A percentile compares a stretch with the other conserved stretches of the same genome.
Conservation (phyloP, 2,888 invertebrate genomes). For the Ernsta delagoae region DNA sequence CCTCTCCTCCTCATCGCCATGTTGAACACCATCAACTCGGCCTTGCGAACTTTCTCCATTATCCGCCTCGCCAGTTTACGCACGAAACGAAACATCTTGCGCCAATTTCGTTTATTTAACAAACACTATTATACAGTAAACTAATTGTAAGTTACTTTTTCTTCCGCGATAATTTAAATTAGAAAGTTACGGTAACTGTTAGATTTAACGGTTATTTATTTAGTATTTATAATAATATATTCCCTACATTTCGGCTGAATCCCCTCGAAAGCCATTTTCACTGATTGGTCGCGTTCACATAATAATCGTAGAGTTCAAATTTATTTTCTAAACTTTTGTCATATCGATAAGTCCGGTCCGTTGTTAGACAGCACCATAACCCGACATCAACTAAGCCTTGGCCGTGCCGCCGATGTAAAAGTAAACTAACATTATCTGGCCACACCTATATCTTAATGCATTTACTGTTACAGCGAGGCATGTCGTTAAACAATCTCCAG, state of each 20-base stretch:
- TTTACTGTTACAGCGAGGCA: constrained; percentile 41
- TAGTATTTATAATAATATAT: too few relatives aligned
- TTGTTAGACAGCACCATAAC: constrained; percentile 14
- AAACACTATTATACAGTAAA: too few relatives aligned
- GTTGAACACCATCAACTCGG: constrained; percentile 64
- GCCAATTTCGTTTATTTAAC: neutral
- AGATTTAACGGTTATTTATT: neutral
- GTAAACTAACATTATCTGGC: constrained; percentile 50
- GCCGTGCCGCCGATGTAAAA: constrained; percentile 39
- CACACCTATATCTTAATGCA: constrained; percentile 54
- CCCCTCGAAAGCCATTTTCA: constrained; percentile 9
- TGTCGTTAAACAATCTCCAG: constrained; percentile 51
- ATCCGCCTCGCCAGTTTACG: constrained; percentile 59
- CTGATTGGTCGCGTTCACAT: neutral
- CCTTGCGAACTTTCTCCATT: constrained; percentile 60
- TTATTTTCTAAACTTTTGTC: constrained; percentile 17
- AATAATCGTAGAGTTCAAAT: neutral
- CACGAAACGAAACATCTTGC: constrained; percentile 62
- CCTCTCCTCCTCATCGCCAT: constrained; percentile 59
- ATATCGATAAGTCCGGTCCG: neutral
- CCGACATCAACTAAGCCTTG: constrained; percentile 35
- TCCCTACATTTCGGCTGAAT: constrained; percentile 11
- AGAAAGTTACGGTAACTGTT: neutral
- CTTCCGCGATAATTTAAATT: too few relatives aligned
- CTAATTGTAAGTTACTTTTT: too few relatives aligned